These are phyloP conservation scores for Rhopalosiphum nymphaeae DNA, from an alignment of 2,888 invertebrate species.

Conservation along the genomic window DNA sequence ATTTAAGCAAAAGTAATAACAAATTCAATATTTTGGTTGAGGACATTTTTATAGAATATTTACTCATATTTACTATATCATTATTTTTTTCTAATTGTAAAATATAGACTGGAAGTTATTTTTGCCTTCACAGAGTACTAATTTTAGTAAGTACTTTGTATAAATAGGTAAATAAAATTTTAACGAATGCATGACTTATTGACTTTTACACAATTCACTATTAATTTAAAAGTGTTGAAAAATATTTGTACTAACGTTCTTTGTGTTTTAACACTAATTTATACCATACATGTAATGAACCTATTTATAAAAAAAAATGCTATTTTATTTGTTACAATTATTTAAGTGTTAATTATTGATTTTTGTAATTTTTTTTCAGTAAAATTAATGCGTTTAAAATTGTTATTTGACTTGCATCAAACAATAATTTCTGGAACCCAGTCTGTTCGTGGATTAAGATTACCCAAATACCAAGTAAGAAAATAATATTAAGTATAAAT, in stretches of 20 bases:
- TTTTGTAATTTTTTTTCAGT: slow-evolving; percentile 2
- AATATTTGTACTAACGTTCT: not conserved
- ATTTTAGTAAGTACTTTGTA: not conserved
- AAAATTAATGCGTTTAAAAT: slow-evolving; percentile 54
- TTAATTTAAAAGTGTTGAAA: not conserved
- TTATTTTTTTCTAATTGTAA: not conserved
- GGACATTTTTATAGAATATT: not conserved
- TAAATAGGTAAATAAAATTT: not conserved
- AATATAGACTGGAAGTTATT: not conserved
- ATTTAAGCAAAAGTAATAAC: too few species aligned
- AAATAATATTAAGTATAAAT: not conserved
- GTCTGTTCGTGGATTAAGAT: slow-evolving; percentile 45
- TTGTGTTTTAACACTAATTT: not conserved
- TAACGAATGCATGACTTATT: not conserved
- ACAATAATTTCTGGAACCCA: slow-evolving; percentile 13
- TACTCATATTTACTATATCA: not conserved
- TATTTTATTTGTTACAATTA: not conserved
- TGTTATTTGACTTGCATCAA: slow-evolving; percentile 38
- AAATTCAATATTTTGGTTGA: not conserved
- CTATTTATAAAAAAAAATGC: not conserved
- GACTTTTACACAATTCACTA: not conserved
- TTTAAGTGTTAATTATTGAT: not conserved
- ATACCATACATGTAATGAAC: not conserved
- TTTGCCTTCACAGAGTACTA: not conserved
- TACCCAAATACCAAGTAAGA: slow-evolving; percentile 58